These are phyloP conservation scores for Caretta caretta DNA, from an alignment of 2,113 vertebrate genomes.

Conservation along the genomic window DNA sequence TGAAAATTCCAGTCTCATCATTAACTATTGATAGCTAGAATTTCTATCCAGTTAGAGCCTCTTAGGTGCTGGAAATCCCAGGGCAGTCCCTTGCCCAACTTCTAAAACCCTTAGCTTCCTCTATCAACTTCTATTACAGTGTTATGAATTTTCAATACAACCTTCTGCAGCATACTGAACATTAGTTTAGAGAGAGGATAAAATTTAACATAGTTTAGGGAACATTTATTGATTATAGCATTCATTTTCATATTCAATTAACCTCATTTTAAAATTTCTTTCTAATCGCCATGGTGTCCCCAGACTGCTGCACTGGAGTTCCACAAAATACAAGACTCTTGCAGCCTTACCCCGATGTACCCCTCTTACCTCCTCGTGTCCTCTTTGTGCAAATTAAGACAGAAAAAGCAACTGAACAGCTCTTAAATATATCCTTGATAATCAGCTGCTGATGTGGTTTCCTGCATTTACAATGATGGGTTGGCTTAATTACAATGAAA, in stretches of 20 bases:
- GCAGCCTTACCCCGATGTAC: not conserved
- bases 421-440: not conserved
- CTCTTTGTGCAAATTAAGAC: not conserved
- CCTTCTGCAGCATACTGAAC: not conserved
- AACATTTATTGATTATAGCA: not conserved
- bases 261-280: not conserved
- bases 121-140: not conserved
- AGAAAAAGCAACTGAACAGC: not conserved
- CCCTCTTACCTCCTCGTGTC: not conserved
- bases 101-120: not conserved
- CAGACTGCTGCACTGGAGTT: not conserved
- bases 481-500: not conserved
- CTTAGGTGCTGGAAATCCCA: not conserved
- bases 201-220: not conserved
- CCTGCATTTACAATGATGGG: not conserved
- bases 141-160: not conserved
- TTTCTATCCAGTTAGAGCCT: not conserved
- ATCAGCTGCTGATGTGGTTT: not conserved
- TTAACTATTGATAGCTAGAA: not conserved
- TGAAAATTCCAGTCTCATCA: not conserved
- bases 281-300: not conserved
- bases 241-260: not conserved
- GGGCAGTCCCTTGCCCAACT: not conserved
- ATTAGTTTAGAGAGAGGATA: not conserved
- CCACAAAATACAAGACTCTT: not conserved